Conservation (phyloP, 2,888 invertebrate species). For the Eupeodes luniger region DNA sequence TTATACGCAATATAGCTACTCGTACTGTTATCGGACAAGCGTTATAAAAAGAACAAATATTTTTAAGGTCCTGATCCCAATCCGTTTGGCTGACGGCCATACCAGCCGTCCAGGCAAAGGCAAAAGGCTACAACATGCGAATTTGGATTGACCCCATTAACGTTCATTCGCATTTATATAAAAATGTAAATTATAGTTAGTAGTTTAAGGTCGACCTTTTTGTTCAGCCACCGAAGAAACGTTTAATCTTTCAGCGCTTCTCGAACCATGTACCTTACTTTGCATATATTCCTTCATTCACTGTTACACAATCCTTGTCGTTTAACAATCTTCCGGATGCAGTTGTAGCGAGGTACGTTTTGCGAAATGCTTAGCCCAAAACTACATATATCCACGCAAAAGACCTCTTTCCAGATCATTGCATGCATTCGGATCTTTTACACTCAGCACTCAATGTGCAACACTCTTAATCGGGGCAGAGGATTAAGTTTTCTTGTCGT, state of each 20-base stretch:
- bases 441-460: conserved; percentile 57
- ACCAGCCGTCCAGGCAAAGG: no score
- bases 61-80: conserved; percentile 46
- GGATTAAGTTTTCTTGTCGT: not conserved
- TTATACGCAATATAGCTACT: no score
- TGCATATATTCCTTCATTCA: conserved; percentile 36
- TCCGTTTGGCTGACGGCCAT: conserved; percentile 28
- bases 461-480: conserved; percentile 52
- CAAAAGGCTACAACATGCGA: not conserved
- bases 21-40: not conserved
- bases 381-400: conserved; percentile 29
- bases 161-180: conserved; percentile 41
- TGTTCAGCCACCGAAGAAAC: conserved; percentile 50
- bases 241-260: conserved; percentile 45
- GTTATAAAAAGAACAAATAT: conserved; percentile 11
- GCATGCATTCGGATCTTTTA: conserved; percentile 53
- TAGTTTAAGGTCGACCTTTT: conserved; percentile 59
- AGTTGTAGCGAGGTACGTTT: not conserved
- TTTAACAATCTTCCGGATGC: conserved; percentile 62
- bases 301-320: conserved; percentile 62
- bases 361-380: conserved; percentile 33
- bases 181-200: conserved; percentile 61
- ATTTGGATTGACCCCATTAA: conserved; percentile 53
- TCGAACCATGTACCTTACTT: not conserved
- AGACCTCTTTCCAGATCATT: conserved; percentile 53